A percentile compares a stretch with the other conserved stretches of the same genome.
phyloP scores from a whole-genome alignment of 2,113 vertebrate species.

The Ageneiosus marmoratus region DNA sequence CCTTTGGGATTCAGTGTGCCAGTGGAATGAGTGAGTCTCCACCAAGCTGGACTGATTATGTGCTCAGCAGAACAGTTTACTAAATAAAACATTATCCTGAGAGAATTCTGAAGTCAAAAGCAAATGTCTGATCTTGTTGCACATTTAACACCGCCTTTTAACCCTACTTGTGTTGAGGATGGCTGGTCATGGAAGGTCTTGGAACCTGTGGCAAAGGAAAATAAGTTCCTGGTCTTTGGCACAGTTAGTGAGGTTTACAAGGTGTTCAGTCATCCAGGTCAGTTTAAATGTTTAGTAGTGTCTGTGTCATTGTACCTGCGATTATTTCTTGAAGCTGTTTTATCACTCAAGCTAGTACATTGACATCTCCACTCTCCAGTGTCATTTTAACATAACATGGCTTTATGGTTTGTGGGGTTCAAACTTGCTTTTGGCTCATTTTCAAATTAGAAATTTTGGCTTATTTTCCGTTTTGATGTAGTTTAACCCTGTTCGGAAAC shows the following conservation, averaged over 20 bases:
- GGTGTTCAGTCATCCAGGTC: not conserved
- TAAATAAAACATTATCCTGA: constrained; percentile 30
- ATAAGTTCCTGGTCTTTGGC: not conserved
- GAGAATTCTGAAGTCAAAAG: constrained; percentile 17
- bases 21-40: constrained; percentile 45
- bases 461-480: not conserved
- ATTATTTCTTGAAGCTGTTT: not conserved
- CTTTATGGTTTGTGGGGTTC: too few relatives aligned
- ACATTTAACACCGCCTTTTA: constrained; percentile 6
- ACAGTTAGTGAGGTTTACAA: not conserved
- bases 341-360: not conserved
- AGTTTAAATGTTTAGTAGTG: not conserved
- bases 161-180: not conserved
- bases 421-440: not conserved
- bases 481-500: not conserved
- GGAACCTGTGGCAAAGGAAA: not conserved
- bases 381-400: not conserved
- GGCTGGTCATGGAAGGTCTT: not conserved
- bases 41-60: constrained; percentile 25
- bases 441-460: not conserved
- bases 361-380: not conserved
- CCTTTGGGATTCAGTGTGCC: constrained; percentile 46
- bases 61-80: constrained; percentile 18
- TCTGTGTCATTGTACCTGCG: not conserved
- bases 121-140: not conserved